Percentiles rank a stretch among this genome's conserved stretches.
phyloP scores from a whole-genome alignment of 2,797 vertebrate species.

The Cottoperca gobio region DNA sequence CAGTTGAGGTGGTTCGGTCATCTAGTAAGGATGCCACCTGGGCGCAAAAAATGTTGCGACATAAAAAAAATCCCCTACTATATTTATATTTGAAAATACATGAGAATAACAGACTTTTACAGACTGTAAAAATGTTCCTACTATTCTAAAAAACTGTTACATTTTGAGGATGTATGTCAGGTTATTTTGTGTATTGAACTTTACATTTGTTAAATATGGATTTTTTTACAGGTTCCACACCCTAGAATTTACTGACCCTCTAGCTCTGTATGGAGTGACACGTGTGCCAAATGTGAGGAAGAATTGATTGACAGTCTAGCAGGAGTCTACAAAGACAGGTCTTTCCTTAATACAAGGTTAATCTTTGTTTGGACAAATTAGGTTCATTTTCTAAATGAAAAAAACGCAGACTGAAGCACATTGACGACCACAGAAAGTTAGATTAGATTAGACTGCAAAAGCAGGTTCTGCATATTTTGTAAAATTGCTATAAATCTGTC shows the following conservation, averaged over 20 bases:
- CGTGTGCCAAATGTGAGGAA: neutral
- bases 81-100: too few species aligned
- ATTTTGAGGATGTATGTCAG: neutral
- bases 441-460: constrained; percentile 6
- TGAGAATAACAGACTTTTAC: too few species aligned
- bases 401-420: neutral
- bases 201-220: neutral
- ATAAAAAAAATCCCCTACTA: too few species aligned
- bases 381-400: neutral
- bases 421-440: neutral
- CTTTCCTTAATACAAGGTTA: neutral
- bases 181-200: neutral
- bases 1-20: too few species aligned
- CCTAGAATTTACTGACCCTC: neutral
- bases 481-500: neutral
- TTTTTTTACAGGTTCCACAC: neutral
- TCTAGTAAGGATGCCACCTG: too few species aligned
- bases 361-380: neutral
- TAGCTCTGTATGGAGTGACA: neutral
- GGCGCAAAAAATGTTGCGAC: too few species aligned
- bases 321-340: neutral
- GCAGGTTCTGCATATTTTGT: neutral
- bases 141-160: neutral
- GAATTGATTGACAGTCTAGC: neutral
- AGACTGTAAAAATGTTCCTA: neutral